phyloP scores from a whole-genome alignment of 2,888 invertebrate species.

The Tetranychus truncatus region DNA sequence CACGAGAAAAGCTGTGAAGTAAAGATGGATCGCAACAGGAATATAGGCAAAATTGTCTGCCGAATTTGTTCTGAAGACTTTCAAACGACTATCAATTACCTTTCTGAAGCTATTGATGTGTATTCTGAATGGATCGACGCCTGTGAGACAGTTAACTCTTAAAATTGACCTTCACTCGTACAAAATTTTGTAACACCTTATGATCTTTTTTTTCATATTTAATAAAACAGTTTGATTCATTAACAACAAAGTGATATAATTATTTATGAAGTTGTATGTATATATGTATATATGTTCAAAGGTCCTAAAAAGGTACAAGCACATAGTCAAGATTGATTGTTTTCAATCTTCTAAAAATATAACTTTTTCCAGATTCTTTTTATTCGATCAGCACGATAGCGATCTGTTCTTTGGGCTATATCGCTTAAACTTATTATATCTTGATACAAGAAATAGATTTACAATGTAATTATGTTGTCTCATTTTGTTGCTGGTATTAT shows the following conservation, averaged over 20 bases:
- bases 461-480: neutral
- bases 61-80: constrained; percentile 89
- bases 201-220: too few species aligned
- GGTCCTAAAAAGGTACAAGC: too few species aligned
- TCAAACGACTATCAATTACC: constrained; percentile 78
- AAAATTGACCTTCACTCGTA: constrained; percentile 2
- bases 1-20: constrained; percentile 98
- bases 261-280: too few species aligned
- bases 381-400: too few species aligned
- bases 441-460: neutral
- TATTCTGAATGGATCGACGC: constrained; percentile 99
- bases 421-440: neutral
- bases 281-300: too few species aligned
- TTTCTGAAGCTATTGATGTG: constrained; percentile 93
- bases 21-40: constrained; percentile 90
- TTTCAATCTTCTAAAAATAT: too few species aligned
- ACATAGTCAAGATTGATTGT: too few species aligned
- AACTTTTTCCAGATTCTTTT: neutral
- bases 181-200: too few species aligned
- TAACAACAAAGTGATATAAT: too few species aligned
- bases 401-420: neutral
- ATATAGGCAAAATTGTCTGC: constrained; percentile 83
- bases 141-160: constrained; percentile 73
- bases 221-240: too few species aligned
- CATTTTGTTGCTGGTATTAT: neutral